Evolutionary conservation across 1,140 invertebrate species (phyloP).

Genomic region (Eupristina koningsbergeri): DNA sequence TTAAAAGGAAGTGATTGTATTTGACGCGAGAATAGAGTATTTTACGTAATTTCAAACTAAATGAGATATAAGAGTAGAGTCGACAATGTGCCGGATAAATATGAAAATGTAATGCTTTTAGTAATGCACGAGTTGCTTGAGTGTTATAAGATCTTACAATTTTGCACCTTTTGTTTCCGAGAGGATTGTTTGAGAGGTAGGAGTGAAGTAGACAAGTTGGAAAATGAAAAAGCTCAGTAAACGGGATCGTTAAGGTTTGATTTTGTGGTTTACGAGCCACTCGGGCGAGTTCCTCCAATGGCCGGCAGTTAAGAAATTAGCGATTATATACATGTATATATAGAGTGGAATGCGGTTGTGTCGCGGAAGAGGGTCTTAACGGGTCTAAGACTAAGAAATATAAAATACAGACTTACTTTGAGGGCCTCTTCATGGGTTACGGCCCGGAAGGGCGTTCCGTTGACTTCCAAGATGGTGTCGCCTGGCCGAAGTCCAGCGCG

Average conservation of each 20-base stretch:
- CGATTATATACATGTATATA: too few species aligned
- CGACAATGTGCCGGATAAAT: too few species aligned
- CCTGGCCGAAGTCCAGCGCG: conserved; percentile 87
- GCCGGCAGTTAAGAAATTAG: background rate
- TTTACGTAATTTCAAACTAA: too few species aligned
- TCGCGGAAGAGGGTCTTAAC: background rate
- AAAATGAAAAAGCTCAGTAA: background rate
- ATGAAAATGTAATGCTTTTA: too few species aligned
- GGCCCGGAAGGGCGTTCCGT: conserved; percentile 88
- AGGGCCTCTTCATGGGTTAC: conserved; percentile 91
- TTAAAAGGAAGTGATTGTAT: too few species aligned
- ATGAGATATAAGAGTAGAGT: too few species aligned
- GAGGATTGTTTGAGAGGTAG: too few species aligned
- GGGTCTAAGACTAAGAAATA: background rate
- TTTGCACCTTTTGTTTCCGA: background rate
- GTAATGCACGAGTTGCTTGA: too few species aligned
- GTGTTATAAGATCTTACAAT: too few species aligned
- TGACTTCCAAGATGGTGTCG: conserved; percentile 91
- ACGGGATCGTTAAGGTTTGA: background rate
- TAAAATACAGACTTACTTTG: conserved; percentile 78
- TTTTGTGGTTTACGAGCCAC: background rate
- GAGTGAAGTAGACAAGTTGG: background rate
- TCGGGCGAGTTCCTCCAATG: background rate
- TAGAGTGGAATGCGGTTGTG: background rate
- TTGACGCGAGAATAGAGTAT: too few species aligned